These are phyloP conservation scores for Muntiacus reevesi DNA, from an alignment of 2,113 vertebrate genomes.

Conservation along the genomic window DNA sequence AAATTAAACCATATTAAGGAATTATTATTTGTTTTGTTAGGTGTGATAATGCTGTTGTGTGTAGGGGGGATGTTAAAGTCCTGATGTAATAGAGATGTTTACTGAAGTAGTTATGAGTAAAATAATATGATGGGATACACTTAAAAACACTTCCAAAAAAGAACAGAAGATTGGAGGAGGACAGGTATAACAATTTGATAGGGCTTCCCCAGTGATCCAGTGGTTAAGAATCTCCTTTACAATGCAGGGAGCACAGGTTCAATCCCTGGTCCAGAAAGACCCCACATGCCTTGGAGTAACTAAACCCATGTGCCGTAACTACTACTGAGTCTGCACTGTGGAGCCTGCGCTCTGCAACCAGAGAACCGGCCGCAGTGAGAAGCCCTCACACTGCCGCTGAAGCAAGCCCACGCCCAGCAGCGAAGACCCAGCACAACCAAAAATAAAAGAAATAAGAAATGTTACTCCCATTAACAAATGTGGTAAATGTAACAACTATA, in stretches of 20 bases:
- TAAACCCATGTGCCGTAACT: not conserved
- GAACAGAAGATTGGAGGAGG: not conserved
- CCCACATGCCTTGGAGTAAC: not conserved
- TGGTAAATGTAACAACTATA: not conserved
- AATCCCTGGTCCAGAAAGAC: not conserved
- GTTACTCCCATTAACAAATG: not conserved
- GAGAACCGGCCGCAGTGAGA: not conserved
- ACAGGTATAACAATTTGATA: not conserved
- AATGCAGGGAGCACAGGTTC: not conserved
- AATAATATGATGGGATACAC: not conserved
- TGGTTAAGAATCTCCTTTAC: not conserved
- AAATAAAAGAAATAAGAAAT: not conserved
- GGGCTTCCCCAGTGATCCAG: not conserved
- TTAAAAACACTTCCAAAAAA: not conserved
- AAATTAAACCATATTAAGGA: not conserved
- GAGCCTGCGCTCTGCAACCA: not conserved
- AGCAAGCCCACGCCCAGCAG: not conserved
- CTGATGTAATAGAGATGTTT: not conserved
- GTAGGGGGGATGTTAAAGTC: not conserved
- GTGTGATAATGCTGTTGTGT: not conserved
- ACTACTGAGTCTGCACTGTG: not conserved
- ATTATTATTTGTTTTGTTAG: not conserved
- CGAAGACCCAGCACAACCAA: not conserved
- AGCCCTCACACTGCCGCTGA: not conserved
- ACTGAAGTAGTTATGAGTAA: conserved; percentile 5